These are phyloP conservation scores for Pseudocheirus occidentalis DNA, from an alignment of 2,797 vertebrate species.

Conservation along the genomic window DNA sequence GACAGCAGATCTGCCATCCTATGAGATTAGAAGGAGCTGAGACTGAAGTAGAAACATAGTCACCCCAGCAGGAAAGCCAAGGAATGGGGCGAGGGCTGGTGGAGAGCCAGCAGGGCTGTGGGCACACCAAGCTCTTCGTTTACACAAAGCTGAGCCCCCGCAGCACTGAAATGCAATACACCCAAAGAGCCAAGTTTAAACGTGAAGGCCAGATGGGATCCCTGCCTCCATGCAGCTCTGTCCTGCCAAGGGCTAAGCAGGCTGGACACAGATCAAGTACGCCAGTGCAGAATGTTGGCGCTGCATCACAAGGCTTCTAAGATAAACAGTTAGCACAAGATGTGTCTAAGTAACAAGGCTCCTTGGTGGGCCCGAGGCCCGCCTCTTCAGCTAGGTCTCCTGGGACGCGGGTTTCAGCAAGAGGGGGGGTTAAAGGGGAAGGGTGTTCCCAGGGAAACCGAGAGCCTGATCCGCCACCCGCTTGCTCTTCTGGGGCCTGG, in stretches of 20 bases:
- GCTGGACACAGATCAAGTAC: neutral
- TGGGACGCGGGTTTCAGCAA: neutral
- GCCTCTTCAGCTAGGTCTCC: neutral
- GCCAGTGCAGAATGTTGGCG: rapidly evolving
- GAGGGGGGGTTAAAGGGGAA: too few relatives aligned
- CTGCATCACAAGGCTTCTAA: neutral
- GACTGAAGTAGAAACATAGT: neutral
- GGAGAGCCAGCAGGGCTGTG: neutral
- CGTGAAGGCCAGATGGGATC: neutral
- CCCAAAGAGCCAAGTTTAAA: too few relatives aligned
- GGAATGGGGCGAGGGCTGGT: neutral
- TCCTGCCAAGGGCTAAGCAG: neutral
- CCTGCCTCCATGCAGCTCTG: neutral
- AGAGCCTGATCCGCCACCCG: rapidly evolving
- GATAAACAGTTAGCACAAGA: neutral
- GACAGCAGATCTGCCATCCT: neutral
- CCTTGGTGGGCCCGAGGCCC: neutral
- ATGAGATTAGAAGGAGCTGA: neutral
- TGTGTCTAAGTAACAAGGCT: neutral
- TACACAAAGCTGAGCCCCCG: neutral
- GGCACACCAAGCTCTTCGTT: neutral
- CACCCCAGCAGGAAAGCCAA: neutral
- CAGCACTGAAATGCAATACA: too few relatives aligned
- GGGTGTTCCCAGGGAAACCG: neutral
- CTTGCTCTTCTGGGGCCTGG: neutral